Evolutionary conservation across 1,140 invertebrate species (phyloP), one percentile per base, ranked within the genome.

Genomic region (Ditylenchus dipsaci): DNA sequence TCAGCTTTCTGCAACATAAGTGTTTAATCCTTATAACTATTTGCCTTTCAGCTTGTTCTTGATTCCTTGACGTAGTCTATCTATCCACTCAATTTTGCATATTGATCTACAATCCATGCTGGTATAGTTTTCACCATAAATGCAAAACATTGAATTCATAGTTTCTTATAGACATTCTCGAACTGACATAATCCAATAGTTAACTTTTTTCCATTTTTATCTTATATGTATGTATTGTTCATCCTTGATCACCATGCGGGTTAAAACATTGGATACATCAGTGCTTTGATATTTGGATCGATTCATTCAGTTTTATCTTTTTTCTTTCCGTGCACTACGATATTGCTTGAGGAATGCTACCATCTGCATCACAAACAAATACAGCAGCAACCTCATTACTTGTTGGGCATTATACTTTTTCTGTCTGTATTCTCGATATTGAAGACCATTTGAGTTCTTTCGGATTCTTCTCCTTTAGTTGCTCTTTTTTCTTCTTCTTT

Each of bases 1-100:
- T n/a, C 23, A 1, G 19, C 29, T n/a, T 11, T 1, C 1, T 68
- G n/a, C 7, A 8, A 69, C 19, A 67, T 64, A 19, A n/a, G 68
- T 42, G 26, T 68, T 30, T n/a, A 67, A 26, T n/a, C 23, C 21
- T 70, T n/a, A 7, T 69, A 69, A 67, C 19, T 21, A 69, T 23
- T 17, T 21, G 7, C 65, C 19, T 27, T 71, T 69, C 1, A 68
- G 11, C 29, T 67, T 33, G 3, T 70, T n/a, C 68, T 67, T 64
- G n/a, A 69, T 11, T 26, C 11, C 11, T 13, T 23, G 21, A 13
- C 11, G 11, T 23, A 59, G 17, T 11, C 23, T 23, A 59, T 13
- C 23, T 23, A 13, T 11, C 23, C 57, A 59, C 11, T 23, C 15
- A 59, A 21, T 26, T 23, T 11, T 13, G 11, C 11, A 15, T 11